A percentile compares a stretch with the other conserved stretches of the same genome.
Evolutionary conservation across 2,797 vertebrate species (phyloP).

Genomic region (Oreochromis mossambicus): DNA sequence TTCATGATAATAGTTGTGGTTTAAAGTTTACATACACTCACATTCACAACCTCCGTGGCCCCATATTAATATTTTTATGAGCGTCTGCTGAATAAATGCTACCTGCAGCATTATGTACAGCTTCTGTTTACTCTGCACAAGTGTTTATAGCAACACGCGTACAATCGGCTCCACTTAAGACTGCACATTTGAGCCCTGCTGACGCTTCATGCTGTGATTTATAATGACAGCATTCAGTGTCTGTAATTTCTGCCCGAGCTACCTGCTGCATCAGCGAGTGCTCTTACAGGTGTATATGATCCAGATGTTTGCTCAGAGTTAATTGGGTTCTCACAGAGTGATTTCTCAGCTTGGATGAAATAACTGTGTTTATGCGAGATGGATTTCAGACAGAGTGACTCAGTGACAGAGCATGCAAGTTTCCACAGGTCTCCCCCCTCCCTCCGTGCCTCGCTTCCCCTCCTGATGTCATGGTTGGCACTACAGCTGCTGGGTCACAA

Average conservation of each 20-base stretch:
- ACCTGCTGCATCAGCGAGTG: constrained; percentile 4
- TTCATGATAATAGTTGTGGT: background rate
- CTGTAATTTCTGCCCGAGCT: constrained; percentile 1
- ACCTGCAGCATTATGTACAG: background rate
- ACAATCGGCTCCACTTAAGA: background rate
- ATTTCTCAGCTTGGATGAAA: constrained; percentile 35
- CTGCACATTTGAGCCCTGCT: background rate
- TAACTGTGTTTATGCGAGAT: constrained; percentile 59
- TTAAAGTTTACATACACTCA: background rate
- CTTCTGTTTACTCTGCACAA: background rate
- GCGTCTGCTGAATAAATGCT: background rate
- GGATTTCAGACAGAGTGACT: constrained; percentile 66
- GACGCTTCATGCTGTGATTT: background rate
- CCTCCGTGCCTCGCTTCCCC: constrained; percentile 3
- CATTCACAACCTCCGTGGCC: background rate
- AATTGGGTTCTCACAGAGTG: background rate
- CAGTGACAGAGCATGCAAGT: constrained; percentile 70
- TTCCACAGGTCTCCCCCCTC: constrained; percentile 69
- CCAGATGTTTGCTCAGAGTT: background rate
- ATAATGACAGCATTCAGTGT: background rate
- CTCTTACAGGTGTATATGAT: constrained; percentile 16
- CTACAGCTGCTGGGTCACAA: constrained; percentile 44
- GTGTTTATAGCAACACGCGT: background rate
- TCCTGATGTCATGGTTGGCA: constrained; percentile 66
- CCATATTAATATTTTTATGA: background rate